Evolutionary conservation across 2,113 vertebrate species (phyloP).

Genomic region (Acanthochromis polyacanthus): DNA sequence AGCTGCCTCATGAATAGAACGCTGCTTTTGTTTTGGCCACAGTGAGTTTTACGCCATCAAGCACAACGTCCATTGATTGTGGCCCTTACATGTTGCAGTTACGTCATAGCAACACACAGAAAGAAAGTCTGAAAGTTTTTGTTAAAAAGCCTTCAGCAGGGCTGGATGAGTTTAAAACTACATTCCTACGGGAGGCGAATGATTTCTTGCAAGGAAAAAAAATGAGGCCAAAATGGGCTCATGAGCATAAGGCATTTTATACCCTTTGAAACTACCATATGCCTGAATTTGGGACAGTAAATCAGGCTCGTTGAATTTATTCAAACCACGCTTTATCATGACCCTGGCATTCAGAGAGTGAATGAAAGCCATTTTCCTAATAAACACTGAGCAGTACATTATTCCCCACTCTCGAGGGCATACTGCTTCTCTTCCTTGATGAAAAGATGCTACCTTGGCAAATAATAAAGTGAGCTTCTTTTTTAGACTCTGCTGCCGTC

Average conservation of each 20-base stretch:
- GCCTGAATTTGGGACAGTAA: slow-evolving; percentile 43
- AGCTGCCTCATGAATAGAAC: slow-evolving; percentile 26
- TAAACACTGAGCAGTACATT: slow-evolving; percentile 57
- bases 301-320: slow-evolving; percentile 56
- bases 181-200: slow-evolving; percentile 11
- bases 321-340: slow-evolving; percentile 52
- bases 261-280: slow-evolving; percentile 22
- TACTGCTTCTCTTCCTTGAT: slow-evolving; percentile 44
- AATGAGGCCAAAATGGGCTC: slow-evolving; percentile 12
- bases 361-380: slow-evolving; percentile 62
- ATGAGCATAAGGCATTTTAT: slow-evolving; percentile 10
- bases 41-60: slow-evolving; percentile 37
- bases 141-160: background rate
- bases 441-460: slow-evolving; percentile 73
- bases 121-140: slow-evolving; percentile 20
- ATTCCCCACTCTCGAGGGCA: slow-evolving; percentile 58
- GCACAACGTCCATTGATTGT: slow-evolving; percentile 30
- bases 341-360: slow-evolving; percentile 60
- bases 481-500: slow-evolving; percentile 61
- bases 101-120: background rate
- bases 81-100: slow-evolving; percentile 1
- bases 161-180: slow-evolving; percentile 23
- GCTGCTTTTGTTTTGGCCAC: slow-evolving; percentile 27
- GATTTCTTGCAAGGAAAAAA: slow-evolving; percentile 10
- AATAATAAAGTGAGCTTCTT: slow-evolving; percentile 53